phyloP scores from a whole-genome alignment of 2,113 vertebrate species.

The Alaudala cheleensis region DNA sequence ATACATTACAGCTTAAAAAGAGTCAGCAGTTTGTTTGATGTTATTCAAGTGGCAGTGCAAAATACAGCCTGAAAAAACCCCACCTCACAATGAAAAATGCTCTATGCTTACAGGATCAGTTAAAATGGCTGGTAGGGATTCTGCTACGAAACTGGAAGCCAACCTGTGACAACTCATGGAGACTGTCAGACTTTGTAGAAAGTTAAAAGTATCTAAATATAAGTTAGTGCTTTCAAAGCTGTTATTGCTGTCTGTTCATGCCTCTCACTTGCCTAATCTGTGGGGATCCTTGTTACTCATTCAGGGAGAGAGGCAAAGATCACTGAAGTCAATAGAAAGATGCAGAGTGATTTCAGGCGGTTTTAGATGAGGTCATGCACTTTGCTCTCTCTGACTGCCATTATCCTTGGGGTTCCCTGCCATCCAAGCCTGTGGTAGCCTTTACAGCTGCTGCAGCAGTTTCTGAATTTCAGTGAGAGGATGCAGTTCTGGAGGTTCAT shows the following conservation, averaged over 20 bases:
- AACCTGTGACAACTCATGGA: rapidly evolving
- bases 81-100: neutral
- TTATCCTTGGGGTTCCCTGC: neutral
- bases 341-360: neutral
- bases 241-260: neutral
- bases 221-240: neutral
- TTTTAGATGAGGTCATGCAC: neutral
- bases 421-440: neutral
- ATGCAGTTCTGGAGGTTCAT: neutral
- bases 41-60: neutral
- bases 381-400: neutral
- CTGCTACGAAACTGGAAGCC: neutral
- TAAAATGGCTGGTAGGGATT: neutral
- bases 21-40: neutral
- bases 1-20: neutral
- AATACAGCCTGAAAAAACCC: neutral
- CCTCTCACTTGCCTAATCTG: neutral
- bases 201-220: neutral
- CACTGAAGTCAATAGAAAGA: neutral
- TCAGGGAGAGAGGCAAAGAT: neutral
- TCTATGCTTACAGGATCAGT: neutral
- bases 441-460: neutral
- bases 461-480: neutral
- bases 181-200: neutral
- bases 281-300: slow-evolving; percentile 1